These are phyloP conservation scores for Polypedilum vanderplanki DNA, from an alignment of 1,140 invertebrate genomes.

Conservation along the genomic window DNA sequence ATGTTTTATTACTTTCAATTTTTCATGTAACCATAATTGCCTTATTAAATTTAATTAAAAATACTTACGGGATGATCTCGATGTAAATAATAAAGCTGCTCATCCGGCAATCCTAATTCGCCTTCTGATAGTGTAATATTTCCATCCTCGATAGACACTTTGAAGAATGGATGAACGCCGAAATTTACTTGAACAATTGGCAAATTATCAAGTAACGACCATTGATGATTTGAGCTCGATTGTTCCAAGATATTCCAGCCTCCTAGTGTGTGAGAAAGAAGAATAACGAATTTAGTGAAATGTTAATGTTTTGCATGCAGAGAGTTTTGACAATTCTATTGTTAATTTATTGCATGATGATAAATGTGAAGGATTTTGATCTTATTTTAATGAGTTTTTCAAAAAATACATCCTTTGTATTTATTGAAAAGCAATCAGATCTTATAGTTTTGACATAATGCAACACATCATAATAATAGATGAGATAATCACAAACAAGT, in stretches of 20 bases:
- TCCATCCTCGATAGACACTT: constrained; percentile 39
- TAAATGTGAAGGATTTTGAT: background rate
- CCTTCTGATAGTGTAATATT: constrained; percentile 42
- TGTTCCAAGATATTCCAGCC: constrained; percentile 7
- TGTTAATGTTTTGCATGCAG: too few species aligned
- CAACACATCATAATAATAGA: too few species aligned
- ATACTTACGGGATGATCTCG: constrained; percentile 39
- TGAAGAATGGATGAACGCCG: constrained; percentile 42
- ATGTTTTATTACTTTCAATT: background rate
- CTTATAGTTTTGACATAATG: too few species aligned
- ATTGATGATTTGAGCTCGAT: background rate
- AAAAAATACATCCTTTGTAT: too few species aligned
- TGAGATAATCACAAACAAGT: too few species aligned
- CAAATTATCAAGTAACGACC: constrained; percentile 30
- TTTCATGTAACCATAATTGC: background rate
- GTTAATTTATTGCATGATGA: too few species aligned
- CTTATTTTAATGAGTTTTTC: too few species aligned
- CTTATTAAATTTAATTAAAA: background rate
- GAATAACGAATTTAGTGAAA: too few species aligned
- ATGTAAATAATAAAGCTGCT: constrained; percentile 40
- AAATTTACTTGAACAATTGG: constrained; percentile 38
- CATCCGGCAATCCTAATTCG: constrained; percentile 40
- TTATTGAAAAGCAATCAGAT: too few species aligned
- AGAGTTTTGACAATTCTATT: too few species aligned
- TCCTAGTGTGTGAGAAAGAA: background rate